Evolutionary conservation across 1,140 invertebrate genomes (phyloP).

Genomic region (Spodoptera frugiperda): DNA sequence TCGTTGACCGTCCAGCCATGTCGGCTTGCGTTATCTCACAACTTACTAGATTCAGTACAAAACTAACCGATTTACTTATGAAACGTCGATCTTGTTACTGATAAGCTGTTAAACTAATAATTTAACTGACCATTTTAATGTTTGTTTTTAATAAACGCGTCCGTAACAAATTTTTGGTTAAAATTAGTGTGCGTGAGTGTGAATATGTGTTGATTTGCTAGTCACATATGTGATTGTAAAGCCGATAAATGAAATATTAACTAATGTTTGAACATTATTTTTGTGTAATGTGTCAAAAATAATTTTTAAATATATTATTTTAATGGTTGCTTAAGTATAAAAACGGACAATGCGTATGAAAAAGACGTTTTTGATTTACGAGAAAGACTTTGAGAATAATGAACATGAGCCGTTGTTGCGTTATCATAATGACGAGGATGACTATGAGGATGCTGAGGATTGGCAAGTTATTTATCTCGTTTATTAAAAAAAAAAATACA

Average conservation of each 20-base stretch:
- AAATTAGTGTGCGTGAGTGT: background rate
- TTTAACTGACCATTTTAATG: background rate
- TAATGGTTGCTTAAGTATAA: too few species aligned
- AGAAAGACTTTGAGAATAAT: slow-evolving; percentile 56
- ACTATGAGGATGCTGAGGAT: slow-evolving; percentile 53
- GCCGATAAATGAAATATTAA: too few species aligned
- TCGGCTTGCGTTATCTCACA: slow-evolving; percentile 55
- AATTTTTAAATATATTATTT: too few species aligned
- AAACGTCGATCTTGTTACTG: slow-evolving; percentile 40
- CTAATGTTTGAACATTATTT: too few species aligned
- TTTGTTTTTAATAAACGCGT: background rate
- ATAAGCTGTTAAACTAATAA: background rate
- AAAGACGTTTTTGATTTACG: slow-evolving; percentile 72
- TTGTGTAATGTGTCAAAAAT: too few species aligned
- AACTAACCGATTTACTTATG: slow-evolving; percentile 48
- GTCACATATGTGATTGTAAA: background rate
- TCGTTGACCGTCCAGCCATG: slow-evolving; percentile 53
- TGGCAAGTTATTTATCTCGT: slow-evolving; percentile 61
- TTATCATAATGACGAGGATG: slow-evolving; percentile 52
- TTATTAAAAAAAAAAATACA: background rate
- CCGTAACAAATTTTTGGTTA: too few species aligned
- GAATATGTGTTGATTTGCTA: background rate
- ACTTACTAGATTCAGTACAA: slow-evolving; percentile 50
- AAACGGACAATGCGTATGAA: slow-evolving; percentile 68
- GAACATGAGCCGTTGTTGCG: slow-evolving; percentile 55